These are phyloP conservation scores for Laupala kohalensis DNA, from an alignment of 1,140 invertebrate species.

Conservation along the genomic window DNA sequence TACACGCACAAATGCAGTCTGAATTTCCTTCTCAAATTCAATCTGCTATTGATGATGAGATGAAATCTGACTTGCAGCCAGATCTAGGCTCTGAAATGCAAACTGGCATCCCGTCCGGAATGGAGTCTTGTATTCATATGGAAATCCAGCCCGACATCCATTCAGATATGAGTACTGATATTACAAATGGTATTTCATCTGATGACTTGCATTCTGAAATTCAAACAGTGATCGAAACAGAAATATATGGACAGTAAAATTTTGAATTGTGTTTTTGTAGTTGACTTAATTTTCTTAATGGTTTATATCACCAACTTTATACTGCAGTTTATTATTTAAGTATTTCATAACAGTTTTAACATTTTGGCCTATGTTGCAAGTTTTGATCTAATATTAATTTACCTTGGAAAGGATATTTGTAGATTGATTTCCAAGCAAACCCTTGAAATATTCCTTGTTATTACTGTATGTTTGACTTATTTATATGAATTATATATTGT, in stretches of 20 bases:
- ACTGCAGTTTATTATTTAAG: too few relatives aligned
- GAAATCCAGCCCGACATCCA: background rate
- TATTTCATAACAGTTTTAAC: too few relatives aligned
- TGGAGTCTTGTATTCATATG: background rate
- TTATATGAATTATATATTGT: too few relatives aligned
- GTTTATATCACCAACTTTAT: too few relatives aligned
- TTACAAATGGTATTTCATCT: background rate
- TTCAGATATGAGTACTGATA: background rate
- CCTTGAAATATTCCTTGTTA: too few relatives aligned
- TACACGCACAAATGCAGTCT: conserved; percentile 1
- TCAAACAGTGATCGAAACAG: background rate
- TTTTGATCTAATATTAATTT: too few relatives aligned
- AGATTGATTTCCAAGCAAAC: too few relatives aligned
- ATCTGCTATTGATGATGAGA: background rate
- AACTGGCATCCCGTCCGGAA: background rate
- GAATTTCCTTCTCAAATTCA: background rate
- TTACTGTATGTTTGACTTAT: too few relatives aligned
- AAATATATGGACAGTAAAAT: background rate
- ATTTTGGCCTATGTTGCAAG: too few relatives aligned
- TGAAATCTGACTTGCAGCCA: background rate
- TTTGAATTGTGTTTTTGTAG: too few relatives aligned
- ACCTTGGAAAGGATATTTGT: too few relatives aligned
- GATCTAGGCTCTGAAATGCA: background rate
- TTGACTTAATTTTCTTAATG: too few relatives aligned
- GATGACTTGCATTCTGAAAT: background rate